Evolutionary conservation across 2,797 vertebrate species (phyloP), one percentile per base, ranked within the genome.

Genomic region (Oryzias sinensis): DNA sequence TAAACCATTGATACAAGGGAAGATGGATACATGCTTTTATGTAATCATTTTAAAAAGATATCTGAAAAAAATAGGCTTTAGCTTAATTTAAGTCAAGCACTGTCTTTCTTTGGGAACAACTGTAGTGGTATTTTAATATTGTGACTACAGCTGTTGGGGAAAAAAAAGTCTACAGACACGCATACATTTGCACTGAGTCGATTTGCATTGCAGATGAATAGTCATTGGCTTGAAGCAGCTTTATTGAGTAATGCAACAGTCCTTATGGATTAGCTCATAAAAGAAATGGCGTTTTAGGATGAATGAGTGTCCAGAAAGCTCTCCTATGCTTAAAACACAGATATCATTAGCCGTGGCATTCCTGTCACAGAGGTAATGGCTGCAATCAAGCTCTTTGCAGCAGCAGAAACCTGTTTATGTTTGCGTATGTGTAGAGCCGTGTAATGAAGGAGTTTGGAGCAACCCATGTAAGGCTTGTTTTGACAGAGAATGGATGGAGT

Each of bases 331-430:
- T 75, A 82, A 79, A 84, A 86, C 83, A 85, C 62, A 86, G 79
- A 85, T 82, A 86, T 87, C 74, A 87, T 88, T 84, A 88, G 82
- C 74, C 68, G 76, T 68, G 73, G 56, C 83, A 77, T 63, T 46
- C 67, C 80, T 80, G 84, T 80, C 84, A 84, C 63, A 46, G 29
- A 72, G 74, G 67, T 89, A 85, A 90, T 88, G 73, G 77, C 80
- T 87, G 73, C 86, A 85, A 87, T 87, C 84, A 85, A 82, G 75
- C 82, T 83, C 65, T 77, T 65, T 52, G 68, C 60, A 72, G 83
- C 78, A 74, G 53, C 59, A 43, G 49, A 70, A 73, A 59, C 54
- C 54, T 66, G 47, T 51, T 48, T 65, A 33, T 51, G 40, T 54
- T 53, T 52, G 37, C 56, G 16, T 56, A 29, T 61, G 55, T 49